Percentiles rank a stretch among this genome's conserved stretches.
Evolutionary conservation across 2,888 invertebrate species (phyloP).

Genomic region (Aricia artaxerxes): DNA sequence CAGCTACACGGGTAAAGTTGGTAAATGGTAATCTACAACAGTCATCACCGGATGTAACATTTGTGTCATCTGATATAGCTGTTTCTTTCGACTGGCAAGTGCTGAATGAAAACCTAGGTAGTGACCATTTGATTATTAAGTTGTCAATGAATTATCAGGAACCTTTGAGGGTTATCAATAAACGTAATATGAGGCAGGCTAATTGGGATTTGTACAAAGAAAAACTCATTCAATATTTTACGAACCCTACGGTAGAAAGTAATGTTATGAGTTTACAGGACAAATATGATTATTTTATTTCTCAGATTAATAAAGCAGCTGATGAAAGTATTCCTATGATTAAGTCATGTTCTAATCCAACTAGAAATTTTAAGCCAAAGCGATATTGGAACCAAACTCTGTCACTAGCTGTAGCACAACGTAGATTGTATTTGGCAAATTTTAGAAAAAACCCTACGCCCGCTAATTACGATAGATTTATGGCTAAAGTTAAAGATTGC

Average conservation of each 20-base stretch:
- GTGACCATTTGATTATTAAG: no score
- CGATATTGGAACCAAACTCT: background rate
- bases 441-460: no score
- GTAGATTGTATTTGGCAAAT: background rate
- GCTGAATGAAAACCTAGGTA: no score
- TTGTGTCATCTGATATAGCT: slow-evolving; percentile 17
- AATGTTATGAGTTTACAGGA: background rate
- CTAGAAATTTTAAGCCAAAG: background rate
- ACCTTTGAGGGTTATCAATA: background rate
- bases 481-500: no score
- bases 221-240: background rate
- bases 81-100: background rate
- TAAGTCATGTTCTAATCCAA: background rate
- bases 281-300: background rate
- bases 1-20: slow-evolving; percentile 17
- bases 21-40: slow-evolving; percentile 19
- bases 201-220: background rate
- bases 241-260: background rate
- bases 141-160: background rate
- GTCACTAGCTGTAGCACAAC: background rate
- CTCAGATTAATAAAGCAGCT: no score
- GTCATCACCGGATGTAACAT: slow-evolving; percentile 14
- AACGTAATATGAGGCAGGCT: background rate
- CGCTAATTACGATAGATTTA: no score
- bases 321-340: background rate